Percentiles rank a stretch among this genome's conserved stretches.
These are phyloP conservation scores for Eledona agricola DNA, from an alignment of 2,888 invertebrate genomes.

Conservation along the genomic window DNA sequence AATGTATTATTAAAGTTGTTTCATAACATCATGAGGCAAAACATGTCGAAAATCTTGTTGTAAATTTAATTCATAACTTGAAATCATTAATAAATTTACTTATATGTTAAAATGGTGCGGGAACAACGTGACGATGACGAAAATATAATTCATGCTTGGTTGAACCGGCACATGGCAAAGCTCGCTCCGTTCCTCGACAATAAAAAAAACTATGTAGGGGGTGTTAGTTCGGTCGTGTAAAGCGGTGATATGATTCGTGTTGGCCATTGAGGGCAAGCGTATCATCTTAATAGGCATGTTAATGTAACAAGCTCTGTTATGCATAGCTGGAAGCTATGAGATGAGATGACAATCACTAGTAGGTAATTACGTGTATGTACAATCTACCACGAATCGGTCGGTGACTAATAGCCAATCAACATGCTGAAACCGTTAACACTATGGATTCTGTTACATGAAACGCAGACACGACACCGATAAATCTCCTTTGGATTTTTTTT, in stretches of 20 bases:
- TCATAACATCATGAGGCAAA: too few species aligned
- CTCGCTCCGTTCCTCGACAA: too few species aligned
- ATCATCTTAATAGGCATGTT: conserved; percentile 53
- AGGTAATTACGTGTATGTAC: conserved; percentile 54
- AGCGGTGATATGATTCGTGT: conserved; percentile 17
- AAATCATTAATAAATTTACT: too few species aligned
- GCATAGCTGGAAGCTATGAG: conserved; percentile 47
- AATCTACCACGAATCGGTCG: conserved; percentile 51
- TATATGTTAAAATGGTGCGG: too few species aligned
- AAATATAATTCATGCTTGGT: too few species aligned
- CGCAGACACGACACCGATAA: conserved; percentile 9
- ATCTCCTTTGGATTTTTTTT: conserved; percentile 5
- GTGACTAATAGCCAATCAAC: conserved; percentile 56
- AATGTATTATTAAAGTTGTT: too few species aligned
- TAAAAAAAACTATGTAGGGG: too few species aligned
- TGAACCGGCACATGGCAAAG: too few species aligned
- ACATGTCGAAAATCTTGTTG: too few species aligned
- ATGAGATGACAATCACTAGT: conserved; percentile 55
- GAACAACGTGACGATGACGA: too few species aligned
- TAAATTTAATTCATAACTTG: too few species aligned
- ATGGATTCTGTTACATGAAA: conserved; percentile 8
- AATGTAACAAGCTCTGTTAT: conserved; percentile 50
- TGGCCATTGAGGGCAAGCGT: conserved; percentile 41
- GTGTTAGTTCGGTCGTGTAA: conserved; percentile 6
- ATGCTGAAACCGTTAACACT: conserved; percentile 46